Percentiles rank a stretch among this genome's conserved stretches.
These are phyloP conservation scores for Pangasius macronema DNA, from an alignment of 2,797 vertebrate genomes.

Conservation along the genomic window DNA sequence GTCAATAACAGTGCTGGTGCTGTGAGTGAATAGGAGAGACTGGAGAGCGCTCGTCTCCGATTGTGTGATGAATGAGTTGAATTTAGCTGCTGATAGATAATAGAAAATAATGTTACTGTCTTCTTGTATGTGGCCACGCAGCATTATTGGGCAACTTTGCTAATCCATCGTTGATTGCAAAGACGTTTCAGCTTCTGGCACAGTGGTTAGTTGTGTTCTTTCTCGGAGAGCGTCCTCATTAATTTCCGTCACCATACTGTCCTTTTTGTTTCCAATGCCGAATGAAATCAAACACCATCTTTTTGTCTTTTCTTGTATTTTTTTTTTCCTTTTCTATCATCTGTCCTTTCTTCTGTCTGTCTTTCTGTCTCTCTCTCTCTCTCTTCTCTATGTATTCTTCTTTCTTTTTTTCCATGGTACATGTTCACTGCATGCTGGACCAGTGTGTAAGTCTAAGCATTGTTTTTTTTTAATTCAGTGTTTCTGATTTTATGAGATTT, in stretches of 20 bases:
- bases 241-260: constrained; percentile 42
- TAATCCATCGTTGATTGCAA: constrained; percentile 54
- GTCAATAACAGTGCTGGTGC: constrained; percentile 27
- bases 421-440: constrained; percentile 76
- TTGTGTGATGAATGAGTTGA: constrained; percentile 32
- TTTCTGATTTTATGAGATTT: constrained; percentile 37
- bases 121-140: constrained; percentile 32
- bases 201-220: constrained; percentile 30
- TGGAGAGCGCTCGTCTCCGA: constrained; percentile 7
- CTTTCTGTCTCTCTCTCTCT: constrained; percentile 37
- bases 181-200: constrained; percentile 39
- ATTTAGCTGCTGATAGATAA: constrained; percentile 29
- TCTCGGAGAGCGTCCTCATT: constrained; percentile 35
- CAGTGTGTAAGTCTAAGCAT: constrained; percentile 86
- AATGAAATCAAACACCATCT: constrained; percentile 53
- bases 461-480: constrained; percentile 29
- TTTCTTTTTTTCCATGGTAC: constrained; percentile 65
- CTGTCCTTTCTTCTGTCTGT: constrained; percentile 57
- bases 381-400: constrained; percentile 54
- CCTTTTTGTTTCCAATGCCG: constrained; percentile 53
- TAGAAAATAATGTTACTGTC: constrained; percentile 14
- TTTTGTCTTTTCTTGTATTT: constrained; percentile 40
- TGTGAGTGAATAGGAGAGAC: constrained; percentile 13
- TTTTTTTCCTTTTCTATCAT: constrained; percentile 61
- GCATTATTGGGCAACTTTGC: constrained; percentile 47